These are phyloP conservation scores for Hippocampus mohnikei DNA, from an alignment of 2,113 vertebrate genomes.

Conservation along the genomic window DNA sequence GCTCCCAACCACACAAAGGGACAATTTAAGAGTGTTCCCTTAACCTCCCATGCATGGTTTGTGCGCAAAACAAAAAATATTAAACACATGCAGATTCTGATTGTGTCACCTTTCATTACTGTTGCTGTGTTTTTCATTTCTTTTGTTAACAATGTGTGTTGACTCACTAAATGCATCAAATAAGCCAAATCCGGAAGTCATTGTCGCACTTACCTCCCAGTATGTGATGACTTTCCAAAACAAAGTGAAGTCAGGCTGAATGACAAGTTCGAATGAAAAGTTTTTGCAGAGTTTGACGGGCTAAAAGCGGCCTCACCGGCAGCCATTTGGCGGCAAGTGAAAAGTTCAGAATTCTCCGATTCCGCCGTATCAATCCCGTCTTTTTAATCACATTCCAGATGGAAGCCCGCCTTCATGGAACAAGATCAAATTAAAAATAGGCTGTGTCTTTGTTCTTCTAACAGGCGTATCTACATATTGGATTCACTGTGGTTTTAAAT, in stretches of 20 bases:
- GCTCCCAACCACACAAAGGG: too few relatives aligned
- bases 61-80: too few relatives aligned
- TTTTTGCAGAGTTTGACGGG: slow-evolving; percentile 15
- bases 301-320: slow-evolving; percentile 32
- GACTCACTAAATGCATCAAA: not conserved
- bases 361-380: slow-evolving; percentile 28
- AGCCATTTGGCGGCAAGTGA: slow-evolving; percentile 37
- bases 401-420: slow-evolving; percentile 10
- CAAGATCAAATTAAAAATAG: slow-evolving; percentile 34
- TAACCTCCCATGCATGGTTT: too few relatives aligned
- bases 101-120: too few relatives aligned
- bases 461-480: slow-evolving; percentile 19
- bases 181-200: not conserved
- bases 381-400: slow-evolving; percentile 31
- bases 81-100: too few relatives aligned
- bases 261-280: slow-evolving; percentile 25
- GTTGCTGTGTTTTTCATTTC: too few relatives aligned
- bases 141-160: too few relatives aligned
- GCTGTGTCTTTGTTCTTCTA: slow-evolving; percentile 50
- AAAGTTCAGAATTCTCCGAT: slow-evolving; percentile 25
- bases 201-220: not conserved
- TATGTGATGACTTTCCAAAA: not conserved
- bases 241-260: not conserved
- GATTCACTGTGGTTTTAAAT: slow-evolving; percentile 10
- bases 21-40: too few relatives aligned